phyloP scores from a whole-genome alignment of 2,797 vertebrate genomes.

The Echeneis naucrates region DNA sequence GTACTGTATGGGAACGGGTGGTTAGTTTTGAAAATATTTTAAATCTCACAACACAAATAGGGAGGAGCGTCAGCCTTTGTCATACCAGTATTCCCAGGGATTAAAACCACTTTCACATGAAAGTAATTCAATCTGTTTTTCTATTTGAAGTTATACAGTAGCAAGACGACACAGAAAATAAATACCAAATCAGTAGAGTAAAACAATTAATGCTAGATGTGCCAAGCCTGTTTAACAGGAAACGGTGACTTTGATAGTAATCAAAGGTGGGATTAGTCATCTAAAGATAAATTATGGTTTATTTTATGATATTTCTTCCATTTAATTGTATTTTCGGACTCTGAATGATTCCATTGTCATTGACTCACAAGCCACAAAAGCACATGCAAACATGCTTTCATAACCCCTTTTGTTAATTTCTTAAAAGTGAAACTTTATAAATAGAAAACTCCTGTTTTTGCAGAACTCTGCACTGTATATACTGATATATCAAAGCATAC shows the following conservation, averaged over 20 bases:
- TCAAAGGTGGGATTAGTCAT: slow-evolving; percentile 49
- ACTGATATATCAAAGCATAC: slow-evolving; percentile 81
- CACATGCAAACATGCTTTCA: slow-evolving; percentile 79
- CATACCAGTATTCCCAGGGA: slow-evolving; percentile 71
- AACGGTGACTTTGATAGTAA: slow-evolving; percentile 50
- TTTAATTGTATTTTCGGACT: slow-evolving; percentile 68
- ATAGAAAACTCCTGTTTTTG: slow-evolving; percentile 69
- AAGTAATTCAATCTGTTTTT: slow-evolving; percentile 61
- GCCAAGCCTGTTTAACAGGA: slow-evolving; percentile 78
- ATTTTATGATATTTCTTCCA: slow-evolving; percentile 66
- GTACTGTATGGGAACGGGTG: slow-evolving; percentile 75
- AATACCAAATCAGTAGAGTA: slow-evolving; percentile 69
- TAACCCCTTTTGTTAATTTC: slow-evolving; percentile 73
- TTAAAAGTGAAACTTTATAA: slow-evolving; percentile 75
- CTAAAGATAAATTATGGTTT: slow-evolving; percentile 55
- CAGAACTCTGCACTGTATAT: slow-evolving; percentile 82
- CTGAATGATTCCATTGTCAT: slow-evolving; percentile 64
- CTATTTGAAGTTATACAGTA: slow-evolving; percentile 64
- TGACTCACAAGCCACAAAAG: slow-evolving; percentile 71
- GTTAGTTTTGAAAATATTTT: slow-evolving; percentile 70
- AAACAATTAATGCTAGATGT: slow-evolving; percentile 75
- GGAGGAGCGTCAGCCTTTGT: slow-evolving; percentile 58
- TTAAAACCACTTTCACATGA: slow-evolving; percentile 62
- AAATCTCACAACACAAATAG: slow-evolving; percentile 62
- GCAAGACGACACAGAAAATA: slow-evolving; percentile 54